A percentile compares a stretch with the other conserved stretches of the same genome.
Conservation (phyloP, 2,797 vertebrate genomes). For the Acrossocheilus fasciatus region DNA sequence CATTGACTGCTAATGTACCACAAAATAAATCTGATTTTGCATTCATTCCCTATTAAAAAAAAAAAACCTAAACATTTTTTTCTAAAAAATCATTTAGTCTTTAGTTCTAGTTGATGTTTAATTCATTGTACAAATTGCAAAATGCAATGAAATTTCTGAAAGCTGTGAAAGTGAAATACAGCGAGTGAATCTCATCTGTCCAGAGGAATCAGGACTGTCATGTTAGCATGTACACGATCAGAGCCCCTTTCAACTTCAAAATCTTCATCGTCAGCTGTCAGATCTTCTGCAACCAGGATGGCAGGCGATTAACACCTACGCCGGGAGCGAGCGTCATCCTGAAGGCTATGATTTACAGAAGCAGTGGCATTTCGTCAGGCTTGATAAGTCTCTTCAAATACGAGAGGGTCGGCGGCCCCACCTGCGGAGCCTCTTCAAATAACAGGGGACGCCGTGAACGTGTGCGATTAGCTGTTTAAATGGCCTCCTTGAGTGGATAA, state of each 20-base stretch:
- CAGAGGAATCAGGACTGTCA: background rate
- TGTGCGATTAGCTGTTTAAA: slow-evolving; percentile 62
- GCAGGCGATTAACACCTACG: slow-evolving; percentile 41
- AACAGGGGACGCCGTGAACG: slow-evolving; percentile 43
- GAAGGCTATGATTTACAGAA: slow-evolving; percentile 43
- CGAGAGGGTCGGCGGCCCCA: slow-evolving; percentile 30
- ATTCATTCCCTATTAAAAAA: background rate
- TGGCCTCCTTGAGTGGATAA: slow-evolving; percentile 56
- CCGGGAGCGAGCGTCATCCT: background rate
- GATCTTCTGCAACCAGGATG: background rate
- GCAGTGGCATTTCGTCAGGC: slow-evolving; percentile 59
- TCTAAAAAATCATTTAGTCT: background rate
- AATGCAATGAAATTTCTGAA: background rate
- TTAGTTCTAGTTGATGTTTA: background rate
- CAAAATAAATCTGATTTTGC: background rate
- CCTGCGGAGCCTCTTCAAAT: slow-evolving; percentile 53
- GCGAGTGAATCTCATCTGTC: background rate
- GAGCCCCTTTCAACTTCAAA: background rate
- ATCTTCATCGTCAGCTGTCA: background rate
- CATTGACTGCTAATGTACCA: too few relatives aligned
- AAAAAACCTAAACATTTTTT: background rate
- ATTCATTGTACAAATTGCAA: background rate
- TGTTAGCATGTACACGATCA: background rate
- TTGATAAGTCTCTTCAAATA: slow-evolving; percentile 60
- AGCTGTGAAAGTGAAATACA: background rate